phyloP scores from a whole-genome alignment of 2,888 invertebrate genomes.

The Ormyrus nitidulus region DNA sequence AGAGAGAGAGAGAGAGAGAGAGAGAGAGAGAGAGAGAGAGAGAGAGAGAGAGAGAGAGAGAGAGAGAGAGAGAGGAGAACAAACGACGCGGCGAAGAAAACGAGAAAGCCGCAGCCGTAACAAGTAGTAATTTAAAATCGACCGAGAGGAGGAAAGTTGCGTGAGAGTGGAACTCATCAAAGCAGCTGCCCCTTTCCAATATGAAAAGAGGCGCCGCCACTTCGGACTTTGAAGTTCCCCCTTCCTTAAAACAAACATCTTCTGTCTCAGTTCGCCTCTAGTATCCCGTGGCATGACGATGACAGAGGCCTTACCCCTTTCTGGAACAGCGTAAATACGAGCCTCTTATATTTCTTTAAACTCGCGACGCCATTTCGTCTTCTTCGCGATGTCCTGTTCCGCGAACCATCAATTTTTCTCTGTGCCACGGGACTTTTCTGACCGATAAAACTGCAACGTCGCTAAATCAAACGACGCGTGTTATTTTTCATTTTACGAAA shows the following conservation, averaged over 20 bases:
- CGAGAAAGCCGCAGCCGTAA: not conserved
- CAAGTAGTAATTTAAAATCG: conserved; percentile 37
- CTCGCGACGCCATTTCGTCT: conserved; percentile 19
- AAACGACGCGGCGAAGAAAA: not conserved
- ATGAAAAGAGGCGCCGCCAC: conserved; percentile 1
- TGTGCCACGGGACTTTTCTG: not conserved
- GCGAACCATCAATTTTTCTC: not conserved
- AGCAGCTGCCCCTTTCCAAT: not conserved
- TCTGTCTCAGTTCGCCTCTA: conserved; percentile 1
- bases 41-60: no score
- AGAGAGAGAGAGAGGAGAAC: no score
- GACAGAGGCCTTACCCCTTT: not conserved
- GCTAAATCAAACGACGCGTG: conserved; percentile 1
- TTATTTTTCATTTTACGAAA: conserved; percentile 9
- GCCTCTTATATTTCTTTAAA: not conserved
- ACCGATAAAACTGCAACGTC: not conserved
- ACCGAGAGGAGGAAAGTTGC: not conserved
- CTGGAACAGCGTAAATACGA: not conserved
- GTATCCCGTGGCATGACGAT: conserved; percentile 15
- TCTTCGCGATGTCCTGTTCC: conserved; percentile 14
- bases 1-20: no score
- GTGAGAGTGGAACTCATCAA: conserved; percentile 13
- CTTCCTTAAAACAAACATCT: conserved; percentile 29
- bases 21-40: no score
- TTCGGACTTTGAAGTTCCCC: conserved; percentile 1